phyloP scores from a whole-genome alignment of 1,140 invertebrate genomes.

The Phthorimaea operculella region DNA sequence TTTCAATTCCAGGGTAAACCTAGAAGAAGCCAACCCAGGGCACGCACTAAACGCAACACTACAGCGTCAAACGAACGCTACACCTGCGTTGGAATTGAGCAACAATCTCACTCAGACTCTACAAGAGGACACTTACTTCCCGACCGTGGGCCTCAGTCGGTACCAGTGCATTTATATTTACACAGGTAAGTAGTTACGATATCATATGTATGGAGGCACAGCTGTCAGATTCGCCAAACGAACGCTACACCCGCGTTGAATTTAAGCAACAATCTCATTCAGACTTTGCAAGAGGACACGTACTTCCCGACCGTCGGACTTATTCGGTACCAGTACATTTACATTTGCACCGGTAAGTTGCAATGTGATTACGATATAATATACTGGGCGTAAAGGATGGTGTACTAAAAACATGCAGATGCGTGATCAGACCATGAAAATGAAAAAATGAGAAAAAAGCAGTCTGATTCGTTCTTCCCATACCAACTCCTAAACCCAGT shows the following conservation, averaged over 20 bases:
- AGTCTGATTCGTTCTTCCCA: no score
- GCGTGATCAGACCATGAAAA: no score
- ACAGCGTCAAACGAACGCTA: not conserved
- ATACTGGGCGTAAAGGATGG: no score
- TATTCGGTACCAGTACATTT: constrained; percentile 54
- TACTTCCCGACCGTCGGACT: constrained; percentile 28
- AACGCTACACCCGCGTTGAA: not conserved
- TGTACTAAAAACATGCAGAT: no score
- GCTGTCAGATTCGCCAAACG: no score
- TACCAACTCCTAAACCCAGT: no score
- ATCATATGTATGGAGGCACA: no score
- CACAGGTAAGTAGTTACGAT: constrained; percentile 31
- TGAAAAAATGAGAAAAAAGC: no score
- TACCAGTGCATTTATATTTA: constrained; percentile 62
- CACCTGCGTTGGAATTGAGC: not conserved
- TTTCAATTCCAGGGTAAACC: constrained; percentile 38
- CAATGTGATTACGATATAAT: no score
- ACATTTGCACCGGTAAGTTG: constrained; percentile 52
- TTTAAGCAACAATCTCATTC: constrained; percentile 10
- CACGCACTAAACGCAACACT: not conserved
- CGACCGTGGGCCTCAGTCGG: constrained; percentile 29
- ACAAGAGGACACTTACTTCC: constrained; percentile 34
- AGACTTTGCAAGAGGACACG: constrained; percentile 29
- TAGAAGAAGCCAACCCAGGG: constrained; percentile 39
- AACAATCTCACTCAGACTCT: constrained; percentile 17